Conservation (phyloP, 37 sponge, comb jelly and placozoan genomes). For the Diacarnus erythraeanus region DNA sequence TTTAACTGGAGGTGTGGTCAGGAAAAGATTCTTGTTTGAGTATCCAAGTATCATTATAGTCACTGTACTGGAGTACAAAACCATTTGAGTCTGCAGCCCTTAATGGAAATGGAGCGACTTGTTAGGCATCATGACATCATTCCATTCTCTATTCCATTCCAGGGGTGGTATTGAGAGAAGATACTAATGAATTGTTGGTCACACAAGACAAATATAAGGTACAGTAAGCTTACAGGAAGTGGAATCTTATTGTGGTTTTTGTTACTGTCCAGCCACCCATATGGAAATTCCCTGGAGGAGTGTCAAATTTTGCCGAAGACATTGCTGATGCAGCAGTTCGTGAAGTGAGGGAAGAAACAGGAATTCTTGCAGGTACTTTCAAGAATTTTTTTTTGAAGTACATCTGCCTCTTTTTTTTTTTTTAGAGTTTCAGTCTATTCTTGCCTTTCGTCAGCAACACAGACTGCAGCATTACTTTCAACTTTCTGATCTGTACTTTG, state of each 20-base stretch:
- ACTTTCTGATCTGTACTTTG: conserved; percentile 77
- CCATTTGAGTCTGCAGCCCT: too few species aligned
- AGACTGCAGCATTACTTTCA: conserved; percentile 51
- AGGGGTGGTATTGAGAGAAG: conserved; percentile 71
- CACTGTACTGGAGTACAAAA: too few species aligned
- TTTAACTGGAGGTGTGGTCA: too few species aligned
- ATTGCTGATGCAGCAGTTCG: conserved; percentile 78
- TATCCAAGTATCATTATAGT: too few species aligned
- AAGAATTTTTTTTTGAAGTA: conserved; percentile 34
- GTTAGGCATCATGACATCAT: too few species aligned
- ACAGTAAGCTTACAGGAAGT: neutral
- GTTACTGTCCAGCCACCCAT: conserved; percentile 25
- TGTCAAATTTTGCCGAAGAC: conserved; percentile 75
- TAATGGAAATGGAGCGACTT: too few species aligned
- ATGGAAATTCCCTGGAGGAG: conserved; percentile 92
- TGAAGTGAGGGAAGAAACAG: conserved; percentile 86
- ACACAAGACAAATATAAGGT: conserved; percentile 72
- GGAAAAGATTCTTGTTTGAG: too few species aligned
- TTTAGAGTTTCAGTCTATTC: conserved; percentile 68
- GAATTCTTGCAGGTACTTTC: conserved; percentile 64
- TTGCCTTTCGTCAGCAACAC: conserved; percentile 83
- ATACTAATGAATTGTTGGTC: conserved; percentile 59
- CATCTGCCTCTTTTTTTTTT: conserved; percentile 17
- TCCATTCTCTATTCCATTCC: too few species aligned
- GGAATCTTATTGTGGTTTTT: neutral